These are phyloP conservation scores for Channa striata DNA, from an alignment of 2,797 vertebrate species.

Conservation along the genomic window DNA sequence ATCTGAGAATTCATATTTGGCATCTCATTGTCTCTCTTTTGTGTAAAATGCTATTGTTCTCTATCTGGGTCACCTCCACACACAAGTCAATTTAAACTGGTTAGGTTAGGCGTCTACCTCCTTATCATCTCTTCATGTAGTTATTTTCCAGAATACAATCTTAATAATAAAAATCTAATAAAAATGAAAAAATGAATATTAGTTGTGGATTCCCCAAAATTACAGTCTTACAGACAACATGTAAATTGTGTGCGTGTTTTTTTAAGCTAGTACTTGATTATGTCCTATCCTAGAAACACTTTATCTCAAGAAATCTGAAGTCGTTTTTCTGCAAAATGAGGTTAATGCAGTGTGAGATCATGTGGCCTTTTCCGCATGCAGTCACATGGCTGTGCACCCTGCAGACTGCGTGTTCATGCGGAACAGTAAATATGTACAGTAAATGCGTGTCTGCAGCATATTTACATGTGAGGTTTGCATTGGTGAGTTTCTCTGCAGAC, in stretches of 20 bases:
- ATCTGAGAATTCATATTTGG: slow-evolving; percentile 3
- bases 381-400: slow-evolving; percentile 1
- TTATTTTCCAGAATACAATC: background rate
- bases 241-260: too few species aligned
- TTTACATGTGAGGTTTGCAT: slow-evolving; percentile 56
- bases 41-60: slow-evolving; percentile 20
- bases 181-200: slow-evolving; percentile 3
- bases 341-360: too few species aligned
- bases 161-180: background rate
- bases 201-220: too few species aligned
- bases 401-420: slow-evolving; percentile 17
- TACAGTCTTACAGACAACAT: too few species aligned
- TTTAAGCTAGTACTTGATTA: background rate
- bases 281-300: background rate
- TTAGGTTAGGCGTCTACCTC: background rate
- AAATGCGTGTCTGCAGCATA: slow-evolving; percentile 36
- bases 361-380: background rate
- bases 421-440: slow-evolving; percentile 6
- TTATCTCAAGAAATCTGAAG: slow-evolving; percentile 20
- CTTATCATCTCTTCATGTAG: background rate
- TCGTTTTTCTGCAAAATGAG: background rate
- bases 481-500: slow-evolving; percentile 65
- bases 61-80: slow-evolving; percentile 17
- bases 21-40: background rate
- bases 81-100: background rate